phyloP scores from a whole-genome alignment of 2,113 vertebrate species.

The Nanorana parkeri region DNA sequence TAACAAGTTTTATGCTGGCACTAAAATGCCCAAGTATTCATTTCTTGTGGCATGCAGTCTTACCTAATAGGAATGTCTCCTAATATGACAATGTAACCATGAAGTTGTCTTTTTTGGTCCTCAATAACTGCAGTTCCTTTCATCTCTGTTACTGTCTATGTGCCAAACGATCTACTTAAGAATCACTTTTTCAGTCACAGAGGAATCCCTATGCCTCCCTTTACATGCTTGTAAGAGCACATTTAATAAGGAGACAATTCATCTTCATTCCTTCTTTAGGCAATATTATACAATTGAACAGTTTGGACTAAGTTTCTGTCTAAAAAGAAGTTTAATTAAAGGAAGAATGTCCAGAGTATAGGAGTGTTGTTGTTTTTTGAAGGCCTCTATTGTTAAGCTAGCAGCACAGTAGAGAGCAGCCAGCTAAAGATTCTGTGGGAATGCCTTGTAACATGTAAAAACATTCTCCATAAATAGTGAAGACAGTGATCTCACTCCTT shows the following conservation, averaged over 20 bases:
- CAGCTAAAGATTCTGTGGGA: constrained; percentile 47
- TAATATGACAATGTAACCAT: not conserved
- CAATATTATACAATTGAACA: constrained; percentile 26
- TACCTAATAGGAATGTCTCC: not conserved
- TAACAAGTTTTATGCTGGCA: not conserved
- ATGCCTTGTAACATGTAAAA: constrained; percentile 45
- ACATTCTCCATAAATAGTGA: constrained; percentile 55
- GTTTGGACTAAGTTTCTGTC: not conserved
- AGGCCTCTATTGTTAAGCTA: constrained; percentile 49
- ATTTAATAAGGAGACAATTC: constrained; percentile 14
- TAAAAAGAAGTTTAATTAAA: constrained; percentile 47
- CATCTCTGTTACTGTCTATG: not conserved
- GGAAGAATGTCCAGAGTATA: constrained; percentile 34
- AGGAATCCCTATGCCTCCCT: not conserved
- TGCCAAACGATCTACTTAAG: constrained; percentile 34
- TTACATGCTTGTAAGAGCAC: constrained; percentile 19
- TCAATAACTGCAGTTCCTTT: not conserved
- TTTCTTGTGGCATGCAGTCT: not conserved
- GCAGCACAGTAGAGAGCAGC: not conserved
- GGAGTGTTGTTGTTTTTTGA: constrained; percentile 2
- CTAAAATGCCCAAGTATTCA: not conserved
- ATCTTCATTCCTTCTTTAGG: constrained; percentile 44
- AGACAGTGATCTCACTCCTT: constrained; percentile 39
- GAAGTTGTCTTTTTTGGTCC: not conserved
- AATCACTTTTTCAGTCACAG: constrained; percentile 2